Evolutionary conservation across 2,797 vertebrate genomes (phyloP).

Genomic region (Onychomys arenicola): DNA sequence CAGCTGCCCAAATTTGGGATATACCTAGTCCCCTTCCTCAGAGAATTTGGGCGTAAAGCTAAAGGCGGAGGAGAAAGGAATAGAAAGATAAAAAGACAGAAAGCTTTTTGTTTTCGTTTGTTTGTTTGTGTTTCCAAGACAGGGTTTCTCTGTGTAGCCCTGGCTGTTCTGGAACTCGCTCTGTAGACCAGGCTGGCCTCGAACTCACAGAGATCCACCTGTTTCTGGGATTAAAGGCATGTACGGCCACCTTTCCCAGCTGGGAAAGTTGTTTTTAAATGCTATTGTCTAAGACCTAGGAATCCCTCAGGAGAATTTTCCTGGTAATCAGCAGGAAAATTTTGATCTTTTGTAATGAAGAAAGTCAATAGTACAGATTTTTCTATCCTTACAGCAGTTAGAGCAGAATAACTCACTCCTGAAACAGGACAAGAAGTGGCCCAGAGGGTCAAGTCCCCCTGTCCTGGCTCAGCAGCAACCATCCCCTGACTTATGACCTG

Average conservation of each 20-base stretch:
- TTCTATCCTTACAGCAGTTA: not conserved
- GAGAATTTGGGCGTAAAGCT: not conserved
- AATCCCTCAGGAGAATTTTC: not conserved
- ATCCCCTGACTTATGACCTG: not conserved
- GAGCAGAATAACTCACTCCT: not conserved
- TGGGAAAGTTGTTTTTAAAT: not conserved
- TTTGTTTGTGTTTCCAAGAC: not conserved
- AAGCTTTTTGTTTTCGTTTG: not conserved
- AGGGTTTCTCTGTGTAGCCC: not conserved
- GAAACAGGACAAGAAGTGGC: not conserved
- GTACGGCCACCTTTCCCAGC: fast-evolving
- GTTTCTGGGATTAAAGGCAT: not conserved
- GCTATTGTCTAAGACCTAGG: not conserved
- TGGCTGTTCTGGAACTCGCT: not conserved
- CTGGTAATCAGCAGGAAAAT: not conserved
- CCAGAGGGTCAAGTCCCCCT: not conserved
- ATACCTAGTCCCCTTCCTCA: not conserved
- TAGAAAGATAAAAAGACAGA: not conserved
- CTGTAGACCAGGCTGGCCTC: not conserved
- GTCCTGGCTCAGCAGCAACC: not conserved
- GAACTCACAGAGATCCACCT: not conserved
- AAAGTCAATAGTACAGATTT: not conserved
- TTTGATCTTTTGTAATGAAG: not conserved
- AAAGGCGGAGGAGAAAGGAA: not conserved
- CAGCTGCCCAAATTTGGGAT: not conserved